Evolutionary conservation across 2,888 invertebrate species (phyloP), one percentile per base, ranked within the genome.

Genomic region (Cyaniris semiargus): DNA sequence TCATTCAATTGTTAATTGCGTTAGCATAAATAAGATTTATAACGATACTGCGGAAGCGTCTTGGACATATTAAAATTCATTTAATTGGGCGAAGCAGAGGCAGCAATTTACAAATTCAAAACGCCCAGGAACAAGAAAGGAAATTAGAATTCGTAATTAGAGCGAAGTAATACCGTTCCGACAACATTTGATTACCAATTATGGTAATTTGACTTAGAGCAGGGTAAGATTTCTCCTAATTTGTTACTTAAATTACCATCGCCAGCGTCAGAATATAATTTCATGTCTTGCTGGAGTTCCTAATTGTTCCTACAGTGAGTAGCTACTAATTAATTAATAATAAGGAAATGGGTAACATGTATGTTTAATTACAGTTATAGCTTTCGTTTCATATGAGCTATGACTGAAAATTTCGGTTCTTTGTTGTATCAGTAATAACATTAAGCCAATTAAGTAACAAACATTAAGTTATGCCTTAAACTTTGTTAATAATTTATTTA

Each of bases 81-180:
- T 89, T 87, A 88, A 88, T 89, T 87, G 88, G 87, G 84, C 84
- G 83, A 85, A 86, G 87, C 85, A 85, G 86, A 86, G 86, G 88
- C 88, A 90, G 90, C 92, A 90, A 91, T 91, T 93, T 91, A 91
- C 87, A 90, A 92, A 93, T 93, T 93, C 93, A 93, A 93, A 92
- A 90, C 90, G 88, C 89, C 89, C 88, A 89, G 90, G 88, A 91
- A 93, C 93, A 93, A 93, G 93, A 90, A 90, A 90, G 90, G 87
- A 87, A 92, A 93, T 94, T 93, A 93, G 92, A 92, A 93, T 93
- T 93, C 92, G 89, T 93, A 94, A 94, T 93, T 93, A 93, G 91
- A 86, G 86, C 86, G 88, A 86, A 87, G 89, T 88, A 86, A 87
- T 87, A 87, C 86, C 86, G 88, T 90, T 90, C 90, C 89, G 89